Evolutionary conservation across 2,888 invertebrate genomes (phyloP), one percentile per base, ranked within the genome.

Genomic region (Lasioglossum calceatum): DNA sequence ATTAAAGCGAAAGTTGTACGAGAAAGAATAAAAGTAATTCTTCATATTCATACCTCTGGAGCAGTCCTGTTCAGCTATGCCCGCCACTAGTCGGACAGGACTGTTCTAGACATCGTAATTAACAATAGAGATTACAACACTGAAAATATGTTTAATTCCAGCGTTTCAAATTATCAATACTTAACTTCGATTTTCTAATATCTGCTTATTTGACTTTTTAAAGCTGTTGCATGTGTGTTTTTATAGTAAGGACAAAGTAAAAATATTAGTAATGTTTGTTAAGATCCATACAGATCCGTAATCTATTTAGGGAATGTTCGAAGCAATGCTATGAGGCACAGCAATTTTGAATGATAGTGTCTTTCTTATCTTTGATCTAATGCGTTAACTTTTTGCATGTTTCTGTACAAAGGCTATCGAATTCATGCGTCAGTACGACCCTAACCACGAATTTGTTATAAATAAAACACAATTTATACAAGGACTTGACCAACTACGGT

Each of bases 1-100:
- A 97, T 97, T 89, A 98, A 98, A 95, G 97, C 97, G 50, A 97
- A 97, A 96, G 96, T 97, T 79, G 96, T 97, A 1, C 96, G 97
- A 67, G 97, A 97, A 88, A 96, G 97, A 70, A 95, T 97, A 5
- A 92, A 92, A 88, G 94, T 94, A 91, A 86, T 39, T 7, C n/a
- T 77, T 50, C 1, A 16, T 16, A n/a, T 67, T n/a, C 36, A 47
- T 32, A 70, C 16, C 16, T 32, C 64, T 64, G 5, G 47, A 47
- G 4, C 16, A 44, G 44, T 44, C 44, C 44, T 2, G 44, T 44
- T 44, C 44, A 44, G 3, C 12, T 12, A 12, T 39, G 7, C 12
- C 12, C 44, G 44, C 44, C 3, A 3, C 44, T 39, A 47, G 16
- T 47, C 47, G 1, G 4, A 4, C 47, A 16, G 16, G 5, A 47